Evolutionary conservation across 2,888 invertebrate genomes (phyloP).

Genomic region (Antitype chi): DNA sequence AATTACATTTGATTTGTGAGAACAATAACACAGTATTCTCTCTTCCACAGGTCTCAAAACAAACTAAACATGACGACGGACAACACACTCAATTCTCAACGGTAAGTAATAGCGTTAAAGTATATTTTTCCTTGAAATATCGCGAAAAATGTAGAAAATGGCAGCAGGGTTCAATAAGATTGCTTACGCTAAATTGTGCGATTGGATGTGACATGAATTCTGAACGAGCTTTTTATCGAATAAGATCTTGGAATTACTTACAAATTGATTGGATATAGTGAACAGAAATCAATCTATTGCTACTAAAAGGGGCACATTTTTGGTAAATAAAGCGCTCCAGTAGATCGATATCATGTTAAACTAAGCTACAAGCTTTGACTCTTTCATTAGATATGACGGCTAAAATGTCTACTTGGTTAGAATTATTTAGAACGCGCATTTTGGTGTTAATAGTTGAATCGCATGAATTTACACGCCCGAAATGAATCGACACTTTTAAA

Average conservation of each 20-base stretch:
- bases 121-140: slow-evolving; percentile 2
- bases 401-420: no score
- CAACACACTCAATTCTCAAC: slow-evolving; percentile 86
- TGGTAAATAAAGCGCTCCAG: neutral
- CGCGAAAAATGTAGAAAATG: neutral
- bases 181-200: slow-evolving; percentile 16
- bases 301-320: neutral
- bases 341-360: neutral
- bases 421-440: no score
- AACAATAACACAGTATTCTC: slow-evolving; percentile 34
- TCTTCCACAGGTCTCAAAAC: slow-evolving; percentile 75
- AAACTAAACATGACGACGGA: slow-evolving; percentile 81
- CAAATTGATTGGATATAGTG: slow-evolving; percentile 17
- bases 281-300: slow-evolving; percentile 24
- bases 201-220: slow-evolving; percentile 38
- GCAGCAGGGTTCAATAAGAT: slow-evolving; percentile 23
- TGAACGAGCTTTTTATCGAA: slow-evolving; percentile 30
- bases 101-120: slow-evolving; percentile 72
- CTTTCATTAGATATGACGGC: neutral
- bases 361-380: neutral
- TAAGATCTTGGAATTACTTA: slow-evolving; percentile 22
- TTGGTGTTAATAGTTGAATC: no score
- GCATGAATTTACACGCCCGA: no score
- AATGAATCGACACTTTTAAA: no score
- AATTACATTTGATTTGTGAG: slow-evolving; percentile 33